These are phyloP conservation scores for Oxygymnocypris stewartii DNA, from an alignment of 2,113 vertebrate species.

Conservation along the genomic window DNA sequence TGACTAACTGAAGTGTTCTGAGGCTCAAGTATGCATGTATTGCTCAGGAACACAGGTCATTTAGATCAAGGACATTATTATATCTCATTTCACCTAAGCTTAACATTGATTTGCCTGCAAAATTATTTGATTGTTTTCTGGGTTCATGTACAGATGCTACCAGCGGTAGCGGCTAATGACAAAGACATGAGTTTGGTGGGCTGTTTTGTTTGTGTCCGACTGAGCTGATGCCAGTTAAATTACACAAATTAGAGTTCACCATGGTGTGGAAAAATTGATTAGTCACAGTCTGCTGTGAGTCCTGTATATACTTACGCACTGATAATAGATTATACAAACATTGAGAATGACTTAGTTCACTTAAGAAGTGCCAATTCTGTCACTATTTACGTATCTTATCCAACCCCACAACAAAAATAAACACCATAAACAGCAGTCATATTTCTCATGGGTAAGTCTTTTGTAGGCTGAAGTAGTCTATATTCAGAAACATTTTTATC, in stretches of 20 bases:
- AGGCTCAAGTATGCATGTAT: neutral
- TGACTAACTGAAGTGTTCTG: neutral
- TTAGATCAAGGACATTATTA: neutral
- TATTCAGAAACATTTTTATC: neutral
- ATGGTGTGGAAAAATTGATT: slow-evolving; percentile 52
- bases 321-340: neutral
- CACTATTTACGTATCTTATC: neutral
- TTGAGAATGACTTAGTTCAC: neutral
- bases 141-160: neutral
- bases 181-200: slow-evolving; percentile 11
- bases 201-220: neutral
- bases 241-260: slow-evolving; percentile 61
- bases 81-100: neutral
- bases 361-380: neutral
- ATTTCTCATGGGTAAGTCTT: neutral
- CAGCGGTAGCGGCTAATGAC: slow-evolving; percentile 7
- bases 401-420: neutral
- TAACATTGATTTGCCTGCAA: neutral
- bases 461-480: neutral
- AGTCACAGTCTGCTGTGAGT: slow-evolving; percentile 22
- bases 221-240: slow-evolving; percentile 44
- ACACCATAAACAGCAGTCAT: neutral
- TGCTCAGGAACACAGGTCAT: neutral
- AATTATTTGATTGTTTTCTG: neutral
- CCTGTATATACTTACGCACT: neutral